These are phyloP conservation scores for Grammomys dolichurus DNA, from an alignment of 2,113 vertebrate species.

Conservation along the genomic window DNA sequence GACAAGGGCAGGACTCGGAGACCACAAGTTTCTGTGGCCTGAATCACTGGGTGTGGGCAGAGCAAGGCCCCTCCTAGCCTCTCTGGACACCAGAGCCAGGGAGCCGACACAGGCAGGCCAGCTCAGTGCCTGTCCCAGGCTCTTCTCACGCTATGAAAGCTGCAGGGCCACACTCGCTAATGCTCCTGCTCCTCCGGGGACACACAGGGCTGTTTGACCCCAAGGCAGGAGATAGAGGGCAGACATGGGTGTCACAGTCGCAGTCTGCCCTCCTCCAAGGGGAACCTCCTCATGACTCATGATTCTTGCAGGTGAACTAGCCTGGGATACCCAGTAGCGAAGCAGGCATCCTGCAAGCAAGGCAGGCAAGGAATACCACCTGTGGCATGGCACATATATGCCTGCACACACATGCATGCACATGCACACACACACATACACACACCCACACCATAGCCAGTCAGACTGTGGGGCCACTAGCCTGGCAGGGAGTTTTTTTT, in stretches of 20 bases:
- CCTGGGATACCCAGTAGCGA: not conserved
- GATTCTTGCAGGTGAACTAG: not conserved
- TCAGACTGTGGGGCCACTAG: not conserved
- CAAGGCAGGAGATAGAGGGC: not conserved
- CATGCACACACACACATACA: not conserved
- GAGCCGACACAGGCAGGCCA: no score
- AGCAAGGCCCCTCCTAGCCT: not conserved
- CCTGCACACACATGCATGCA: not conserved
- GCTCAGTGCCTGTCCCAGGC: not conserved
- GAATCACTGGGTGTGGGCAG: rapidly evolving
- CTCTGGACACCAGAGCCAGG: not conserved
- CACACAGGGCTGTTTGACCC: not conserved
- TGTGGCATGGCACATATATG: not conserved
- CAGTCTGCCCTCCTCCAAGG: not conserved
- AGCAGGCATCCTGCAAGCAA: not conserved
- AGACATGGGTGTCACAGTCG: not conserved
- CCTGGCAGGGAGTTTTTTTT: not conserved
- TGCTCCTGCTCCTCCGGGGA: no score
- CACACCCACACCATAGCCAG: not conserved
- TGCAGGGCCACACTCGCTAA: rapidly evolving
- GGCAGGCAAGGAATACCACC: not conserved
- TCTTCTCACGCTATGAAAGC: not conserved
- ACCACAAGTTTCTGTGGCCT: not conserved
- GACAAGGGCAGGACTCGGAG: not conserved
- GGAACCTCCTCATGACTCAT: not conserved